Evolutionary conservation across 2,113 vertebrate genomes (phyloP).

Genomic region (Peromyscus californicus): DNA sequence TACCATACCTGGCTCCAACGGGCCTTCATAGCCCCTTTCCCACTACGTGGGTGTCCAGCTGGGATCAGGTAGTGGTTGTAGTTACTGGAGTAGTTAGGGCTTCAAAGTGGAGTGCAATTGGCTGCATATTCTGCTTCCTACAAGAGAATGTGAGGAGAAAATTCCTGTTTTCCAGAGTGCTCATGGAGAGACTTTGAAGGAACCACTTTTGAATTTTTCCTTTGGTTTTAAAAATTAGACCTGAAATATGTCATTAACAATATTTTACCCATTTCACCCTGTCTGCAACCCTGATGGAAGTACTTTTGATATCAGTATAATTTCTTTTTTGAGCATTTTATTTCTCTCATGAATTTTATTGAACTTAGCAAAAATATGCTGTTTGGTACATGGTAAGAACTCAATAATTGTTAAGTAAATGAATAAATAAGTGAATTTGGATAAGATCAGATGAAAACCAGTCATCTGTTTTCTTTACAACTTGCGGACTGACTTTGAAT

Average conservation of each 20-base stretch:
- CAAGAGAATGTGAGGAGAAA: neutral
- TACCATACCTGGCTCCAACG: neutral
- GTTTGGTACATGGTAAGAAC: neutral
- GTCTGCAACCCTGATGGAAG: constrained; percentile 75
- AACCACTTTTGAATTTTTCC: constrained; percentile 78
- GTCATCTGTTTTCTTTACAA: constrained; percentile 54
- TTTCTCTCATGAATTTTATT: constrained; percentile 27
- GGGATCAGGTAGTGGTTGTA: neutral
- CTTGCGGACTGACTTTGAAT: neutral
- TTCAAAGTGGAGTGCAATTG: constrained; percentile 28
- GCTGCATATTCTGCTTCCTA: neutral
- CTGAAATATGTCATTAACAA: constrained; percentile 82
- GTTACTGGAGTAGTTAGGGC: neutral
- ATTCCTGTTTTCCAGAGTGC: constrained; percentile 70
- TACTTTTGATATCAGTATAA: constrained; percentile 79
- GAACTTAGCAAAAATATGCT: constrained; percentile 48
- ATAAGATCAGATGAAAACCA: constrained; percentile 51
- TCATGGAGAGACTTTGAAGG: constrained; percentile 41
- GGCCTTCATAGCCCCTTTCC: neutral
- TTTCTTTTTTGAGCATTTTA: constrained; percentile 70
- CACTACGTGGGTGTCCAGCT: neutral
- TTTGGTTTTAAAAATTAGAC: constrained; percentile 71
- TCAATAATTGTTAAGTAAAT: constrained; percentile 47
- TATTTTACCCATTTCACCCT: constrained; percentile 79
- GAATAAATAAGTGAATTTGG: constrained; percentile 29